Base-by-base conservation (phyloP, 2,113 vertebrate genomes). In the Probosciger aterrimus region DNA sequence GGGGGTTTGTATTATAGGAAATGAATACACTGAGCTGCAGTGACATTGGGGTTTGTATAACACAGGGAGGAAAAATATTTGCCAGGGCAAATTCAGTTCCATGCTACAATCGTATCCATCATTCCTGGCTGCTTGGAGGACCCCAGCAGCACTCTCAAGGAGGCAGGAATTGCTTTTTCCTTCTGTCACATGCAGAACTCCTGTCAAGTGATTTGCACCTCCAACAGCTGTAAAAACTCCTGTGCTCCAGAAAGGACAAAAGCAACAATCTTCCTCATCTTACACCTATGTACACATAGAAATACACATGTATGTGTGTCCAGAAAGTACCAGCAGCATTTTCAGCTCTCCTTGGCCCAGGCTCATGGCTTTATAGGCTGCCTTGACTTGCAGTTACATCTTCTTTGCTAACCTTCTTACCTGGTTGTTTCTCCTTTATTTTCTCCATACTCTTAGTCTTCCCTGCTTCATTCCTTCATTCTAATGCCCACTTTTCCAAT, bases 261-360 rank as follows among this genome's bases (percentile, higher is more conserved):
- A 81, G 47, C 60, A 62, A 73, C 65, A 35, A 83, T 53, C 83
- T n/a, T 55, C 50, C 52, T 52, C 63, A 44, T 30, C 50, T 63
- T 49, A n/a, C 8, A 53, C 0, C 0, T 20, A 5, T 0, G 0
- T 74, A 33, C 5, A 18, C 5, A 18, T 5, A 47, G 50, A 15
- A 24, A 76, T 30, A 63, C 10, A 5, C 10, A 27, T 5, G 19
- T 11, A 43, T 20, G 24, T 9, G 18, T 57, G 30, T 16, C 47
- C 24, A 62, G 75, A 44, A 77, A 90, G 46, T 11, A 33, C 46
- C 86, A 46, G 11, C 75, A 77, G 79, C 57, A 65, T 43, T 83
- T 90, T 28, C 62, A 92, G 14, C 76, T 70, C 17, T 27, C 86
- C 86, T 70, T 74, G 63, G 76, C 60, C 86, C 0, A 1, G 68